phyloP scores from a whole-genome alignment of 1,140 invertebrate genomes.

The Leptinotarsa lineolata region DNA sequence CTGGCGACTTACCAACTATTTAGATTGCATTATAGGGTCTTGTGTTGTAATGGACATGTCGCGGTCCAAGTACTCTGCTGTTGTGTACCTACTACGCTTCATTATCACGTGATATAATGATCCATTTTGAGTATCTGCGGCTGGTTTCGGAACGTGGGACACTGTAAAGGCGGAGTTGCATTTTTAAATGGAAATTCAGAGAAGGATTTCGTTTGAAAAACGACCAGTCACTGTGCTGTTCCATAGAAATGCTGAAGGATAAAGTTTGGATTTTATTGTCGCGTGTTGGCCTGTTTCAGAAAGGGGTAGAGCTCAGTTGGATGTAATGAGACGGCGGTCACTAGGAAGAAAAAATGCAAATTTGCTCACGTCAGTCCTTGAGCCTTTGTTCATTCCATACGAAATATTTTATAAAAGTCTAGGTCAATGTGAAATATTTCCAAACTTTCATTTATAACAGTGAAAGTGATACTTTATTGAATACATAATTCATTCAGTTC shows the following conservation, averaged over 20 bases:
- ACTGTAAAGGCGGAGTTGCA: slow-evolving; percentile 8
- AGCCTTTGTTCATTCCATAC: no score
- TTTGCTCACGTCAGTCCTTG: no score
- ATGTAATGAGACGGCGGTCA: no score
- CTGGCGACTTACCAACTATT: slow-evolving; percentile 23
- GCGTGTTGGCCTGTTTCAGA: no score
- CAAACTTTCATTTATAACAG: fast-evolving
- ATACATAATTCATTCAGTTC: fast-evolving
- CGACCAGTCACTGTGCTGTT: not conserved
- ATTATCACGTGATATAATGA: slow-evolving; percentile 12
- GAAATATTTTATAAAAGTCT: no score
- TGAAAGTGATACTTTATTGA: no score
- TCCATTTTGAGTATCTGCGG: not conserved
- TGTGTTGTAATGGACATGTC: slow-evolving; percentile 11
- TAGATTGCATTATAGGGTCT: slow-evolving; percentile 3
- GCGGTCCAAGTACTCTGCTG: not conserved
- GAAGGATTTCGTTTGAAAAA: not conserved
- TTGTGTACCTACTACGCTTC: not conserved
- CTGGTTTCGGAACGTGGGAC: slow-evolving; percentile 4
- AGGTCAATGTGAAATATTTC: no score
- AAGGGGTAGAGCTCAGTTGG: no score
- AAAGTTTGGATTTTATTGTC: no score
- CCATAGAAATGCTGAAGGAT: no score
- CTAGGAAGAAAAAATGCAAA: no score
- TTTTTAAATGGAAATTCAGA: not conserved